Conservation (phyloP, 2,888 invertebrate genomes). For the Eupithecia tripunctaria region DNA sequence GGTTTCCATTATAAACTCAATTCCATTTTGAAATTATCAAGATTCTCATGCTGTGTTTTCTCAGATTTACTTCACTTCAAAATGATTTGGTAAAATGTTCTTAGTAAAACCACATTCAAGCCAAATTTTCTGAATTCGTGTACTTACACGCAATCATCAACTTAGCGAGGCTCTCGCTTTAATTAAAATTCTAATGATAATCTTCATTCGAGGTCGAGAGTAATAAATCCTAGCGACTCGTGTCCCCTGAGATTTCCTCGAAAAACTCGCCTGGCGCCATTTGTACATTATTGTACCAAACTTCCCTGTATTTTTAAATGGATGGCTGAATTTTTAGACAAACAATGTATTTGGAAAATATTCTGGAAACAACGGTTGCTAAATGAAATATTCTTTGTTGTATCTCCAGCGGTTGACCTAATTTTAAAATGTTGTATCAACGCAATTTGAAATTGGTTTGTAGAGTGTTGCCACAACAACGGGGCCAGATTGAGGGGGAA, state of each 20-base stretch:
- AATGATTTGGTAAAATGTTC: background rate
- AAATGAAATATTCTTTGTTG: conserved; percentile 20
- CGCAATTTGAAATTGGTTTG: conserved; percentile 13
- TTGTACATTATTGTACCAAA: conserved; percentile 28
- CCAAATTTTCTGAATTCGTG: conserved; percentile 11
- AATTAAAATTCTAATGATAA: conserved; percentile 33
- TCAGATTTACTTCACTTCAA: background rate
- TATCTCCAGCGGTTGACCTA: conserved; percentile 13
- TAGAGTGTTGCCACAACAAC: conserved; percentile 9
- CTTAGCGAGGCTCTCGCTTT: conserved; percentile 22
- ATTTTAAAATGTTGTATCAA: conserved; percentile 19
- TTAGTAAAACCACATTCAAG: background rate
- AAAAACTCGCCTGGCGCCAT: conserved; percentile 31
- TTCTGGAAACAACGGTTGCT: conserved; percentile 16
- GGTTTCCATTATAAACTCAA: conserved; percentile 4
- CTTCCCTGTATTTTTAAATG: conserved; percentile 25
- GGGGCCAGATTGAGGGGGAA: conserved; percentile 3
- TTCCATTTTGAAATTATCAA: background rate
- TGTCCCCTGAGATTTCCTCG: conserved; percentile 30
- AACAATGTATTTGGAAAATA: conserved; percentile 18
- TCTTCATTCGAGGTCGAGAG: conserved; percentile 38
- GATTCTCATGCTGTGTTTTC: background rate
- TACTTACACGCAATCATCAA: conserved; percentile 18
- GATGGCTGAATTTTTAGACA: conserved; percentile 19
- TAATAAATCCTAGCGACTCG: conserved; percentile 37